Evolutionary conservation across 1,140 invertebrate species (phyloP), one percentile per base, ranked within the genome.

Genomic region (Tetranychus urticae): DNA sequence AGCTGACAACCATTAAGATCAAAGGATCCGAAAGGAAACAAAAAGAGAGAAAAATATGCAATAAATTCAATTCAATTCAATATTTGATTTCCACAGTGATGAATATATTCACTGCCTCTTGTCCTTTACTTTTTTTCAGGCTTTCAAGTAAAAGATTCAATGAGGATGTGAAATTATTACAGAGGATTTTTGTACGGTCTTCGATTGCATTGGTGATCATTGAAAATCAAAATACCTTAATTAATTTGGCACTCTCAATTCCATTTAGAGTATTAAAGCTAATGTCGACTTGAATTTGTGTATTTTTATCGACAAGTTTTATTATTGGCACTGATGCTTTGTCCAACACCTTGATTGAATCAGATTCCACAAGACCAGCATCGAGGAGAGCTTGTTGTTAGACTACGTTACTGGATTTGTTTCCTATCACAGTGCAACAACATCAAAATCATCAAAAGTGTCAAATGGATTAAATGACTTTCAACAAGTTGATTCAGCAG

Each of bases 201-300:
- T 42, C 39, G 4, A 5, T 42, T 42, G 4, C 39, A 42, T 42
- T 42, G 39, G 4, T 42, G 39, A 42, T 5, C 4, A 42, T 42
- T 42, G 34, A 37, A 64, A 64, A 42, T 42, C 10, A 5, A 5
- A 42, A 42, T 70, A 75, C 75, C 70, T 89, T 91, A 62, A 98
- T 97, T 56, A 97, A 80, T 73, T 91, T 85, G 2, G 89, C 92
- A 69, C 89, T 93, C 76, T 88, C 87, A 14, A 93, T 84, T 47
- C 89, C 89, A 73, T 88, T 93, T 69, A 80, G 86, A 86, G 93
- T 93, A 73, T 96, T 97, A 76, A 97, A 97, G 69, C 90, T 94
- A 70, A 98, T 97, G 75, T 98, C 93, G 14, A 69, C 88, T 72
- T 82, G 83, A 56, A 97, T 85, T 65, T 92, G 87, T 46, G 89